These are phyloP conservation scores for Parauchenoglanis ngamensis DNA, from an alignment of 2,797 vertebrate species.

Conservation along the genomic window DNA sequence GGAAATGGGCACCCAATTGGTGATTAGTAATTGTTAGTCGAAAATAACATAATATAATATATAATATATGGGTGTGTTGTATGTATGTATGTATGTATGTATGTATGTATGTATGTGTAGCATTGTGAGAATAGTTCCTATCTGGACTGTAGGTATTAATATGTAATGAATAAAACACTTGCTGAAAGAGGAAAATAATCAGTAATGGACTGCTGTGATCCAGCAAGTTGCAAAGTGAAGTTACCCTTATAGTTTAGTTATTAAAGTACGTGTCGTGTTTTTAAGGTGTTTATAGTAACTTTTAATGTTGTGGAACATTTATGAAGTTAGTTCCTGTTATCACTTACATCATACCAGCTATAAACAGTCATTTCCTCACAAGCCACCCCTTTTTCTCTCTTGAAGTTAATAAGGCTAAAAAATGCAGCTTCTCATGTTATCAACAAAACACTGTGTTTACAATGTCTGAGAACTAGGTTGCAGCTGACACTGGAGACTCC, in stretches of 20 bases:
- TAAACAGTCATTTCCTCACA: constrained; percentile 11
- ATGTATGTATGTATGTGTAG: neutral
- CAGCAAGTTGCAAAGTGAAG: too few species aligned
- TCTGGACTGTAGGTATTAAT: neutral
- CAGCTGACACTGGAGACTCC: neutral
- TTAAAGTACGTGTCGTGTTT: neutral
- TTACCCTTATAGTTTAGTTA: neutral
- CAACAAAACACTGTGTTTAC: neutral
- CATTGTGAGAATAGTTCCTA: neutral
- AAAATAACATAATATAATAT: too few species aligned
- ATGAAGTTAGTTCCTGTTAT: constrained; percentile 15
- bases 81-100: too few species aligned
- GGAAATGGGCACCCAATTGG: neutral
- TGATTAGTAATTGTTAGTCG: neutral
- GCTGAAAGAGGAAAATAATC: neutral
- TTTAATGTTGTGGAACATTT: constrained; percentile 17
- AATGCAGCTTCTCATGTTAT: neutral
- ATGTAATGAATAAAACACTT: neutral
- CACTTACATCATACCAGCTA: neutral
- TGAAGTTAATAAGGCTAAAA: neutral
- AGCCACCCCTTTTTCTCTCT: neutral
- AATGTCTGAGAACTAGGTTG: too few species aligned
- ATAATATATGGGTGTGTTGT: too few species aligned
- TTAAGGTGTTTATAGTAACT: neutral
- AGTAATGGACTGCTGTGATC: neutral